Conservation (phyloP, 2,113 vertebrate genomes). For the Odocoileus virginianus region DNA sequence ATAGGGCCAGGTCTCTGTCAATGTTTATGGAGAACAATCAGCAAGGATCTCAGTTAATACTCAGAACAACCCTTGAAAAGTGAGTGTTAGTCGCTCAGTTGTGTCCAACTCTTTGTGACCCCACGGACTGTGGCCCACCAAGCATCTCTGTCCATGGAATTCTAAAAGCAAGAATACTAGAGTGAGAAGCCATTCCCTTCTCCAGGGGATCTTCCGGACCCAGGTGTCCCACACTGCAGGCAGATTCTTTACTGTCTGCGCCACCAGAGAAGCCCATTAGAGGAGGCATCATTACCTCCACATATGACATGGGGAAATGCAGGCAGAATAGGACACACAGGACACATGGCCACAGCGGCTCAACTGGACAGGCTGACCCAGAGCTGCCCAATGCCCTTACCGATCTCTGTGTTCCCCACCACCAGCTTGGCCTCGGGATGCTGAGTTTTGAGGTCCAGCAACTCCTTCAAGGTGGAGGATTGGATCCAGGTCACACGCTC, state of each 20-base stretch:
- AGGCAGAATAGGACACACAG: background rate
- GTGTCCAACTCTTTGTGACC: background rate
- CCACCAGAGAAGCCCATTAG: background rate
- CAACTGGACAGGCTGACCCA: no score
- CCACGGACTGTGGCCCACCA: background rate
- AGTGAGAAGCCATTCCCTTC: background rate
- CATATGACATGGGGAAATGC: no score
- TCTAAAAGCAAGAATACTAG: background rate
- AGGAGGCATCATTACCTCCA: background rate
- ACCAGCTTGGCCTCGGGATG: conserved; percentile 89
- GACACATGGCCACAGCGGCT: background rate
- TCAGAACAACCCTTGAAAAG: background rate
- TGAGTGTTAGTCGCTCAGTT: background rate
- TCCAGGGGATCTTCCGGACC: background rate
- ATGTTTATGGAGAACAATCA: background rate
- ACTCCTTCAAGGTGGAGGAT: conserved; percentile 82
- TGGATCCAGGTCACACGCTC: conserved; percentile 91
- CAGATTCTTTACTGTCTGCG: background rate
- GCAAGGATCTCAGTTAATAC: background rate
- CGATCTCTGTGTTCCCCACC: conserved; percentile 97
- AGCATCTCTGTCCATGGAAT: background rate
- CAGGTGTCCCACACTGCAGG: background rate
- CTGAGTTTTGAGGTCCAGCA: conserved; percentile 87
- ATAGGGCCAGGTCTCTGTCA: no score
- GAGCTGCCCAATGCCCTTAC: conserved; percentile 78